A percentile compares a stretch with the other conserved stretches of the same genome.
Conservation (phyloP, 2,888 invertebrate genomes). For the Lamellibrachia satsuma region DNA sequence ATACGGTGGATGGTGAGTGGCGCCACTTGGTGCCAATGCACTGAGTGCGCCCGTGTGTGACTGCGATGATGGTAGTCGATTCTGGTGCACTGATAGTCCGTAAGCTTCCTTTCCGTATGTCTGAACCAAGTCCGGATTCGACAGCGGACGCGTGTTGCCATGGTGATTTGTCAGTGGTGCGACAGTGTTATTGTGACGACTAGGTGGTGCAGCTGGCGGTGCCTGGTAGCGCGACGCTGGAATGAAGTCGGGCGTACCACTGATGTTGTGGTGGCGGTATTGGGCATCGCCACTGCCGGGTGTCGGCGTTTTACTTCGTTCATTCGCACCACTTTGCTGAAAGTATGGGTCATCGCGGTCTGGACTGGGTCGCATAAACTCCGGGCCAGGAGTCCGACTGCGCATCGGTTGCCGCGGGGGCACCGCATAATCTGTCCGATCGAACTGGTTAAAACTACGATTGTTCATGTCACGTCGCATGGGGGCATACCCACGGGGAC, state of each 20-base stretch:
- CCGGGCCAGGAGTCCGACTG: constrained; percentile 65
- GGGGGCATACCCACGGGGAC: background rate
- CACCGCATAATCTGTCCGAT: constrained; percentile 20
- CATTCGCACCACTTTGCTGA: constrained; percentile 57
- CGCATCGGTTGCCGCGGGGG: constrained; percentile 30
- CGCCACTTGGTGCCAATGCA: background rate
- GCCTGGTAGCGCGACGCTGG: constrained; percentile 45
- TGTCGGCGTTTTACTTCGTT: constrained; percentile 62
- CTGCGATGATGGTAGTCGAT: background rate
- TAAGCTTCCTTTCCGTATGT: background rate
- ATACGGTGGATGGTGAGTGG: background rate
- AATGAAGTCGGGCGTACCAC: constrained; percentile 47
- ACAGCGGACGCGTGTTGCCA: constrained; percentile 35
- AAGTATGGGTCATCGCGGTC: constrained; percentile 48
- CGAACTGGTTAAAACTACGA: constrained; percentile 23
- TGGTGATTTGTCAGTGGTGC: background rate
- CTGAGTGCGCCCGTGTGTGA: background rate
- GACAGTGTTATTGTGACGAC: background rate
- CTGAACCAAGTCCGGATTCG: constrained; percentile 20
- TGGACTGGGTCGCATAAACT: constrained; percentile 53
- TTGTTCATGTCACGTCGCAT: background rate
- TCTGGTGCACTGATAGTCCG: background rate
- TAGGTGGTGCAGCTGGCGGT: background rate
- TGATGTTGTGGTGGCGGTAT: constrained; percentile 39
- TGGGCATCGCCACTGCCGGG: constrained; percentile 21